Evolutionary conservation across 2,888 invertebrate species (phyloP), one percentile per base, ranked within the genome.

Genomic region (Acanthosepion pharaonis): DNA sequence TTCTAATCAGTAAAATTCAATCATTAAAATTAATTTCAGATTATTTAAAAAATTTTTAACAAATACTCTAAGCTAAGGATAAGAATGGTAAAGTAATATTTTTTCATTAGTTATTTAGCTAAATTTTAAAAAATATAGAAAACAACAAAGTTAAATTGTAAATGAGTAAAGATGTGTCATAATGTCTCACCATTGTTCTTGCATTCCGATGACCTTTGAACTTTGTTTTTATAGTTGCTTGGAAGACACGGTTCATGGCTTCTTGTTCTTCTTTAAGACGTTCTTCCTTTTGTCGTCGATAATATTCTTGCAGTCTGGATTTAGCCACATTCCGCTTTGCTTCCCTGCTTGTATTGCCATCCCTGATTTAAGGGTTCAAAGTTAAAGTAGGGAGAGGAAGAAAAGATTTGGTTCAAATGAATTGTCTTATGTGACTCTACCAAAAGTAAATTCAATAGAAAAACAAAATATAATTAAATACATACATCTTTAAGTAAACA

Each of bases 151-250:
- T 55, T 78, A 3, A 78, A 78, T 78, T 28, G 18, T 28, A 78
- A 78, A 78, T 78, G 9, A 6, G 18, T 20, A 55, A 55, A n/a
- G 8, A n/a, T 9, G 33, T 15, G n/a, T 5, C n/a, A 3, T 23
- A 9, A n/a, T 78, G 33, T 78, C 95, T 95, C 95, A 97, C 98
- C 97, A 98, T 97, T 23, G 98, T 98, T 94, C 98, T 96, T 28
- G 98, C 98, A 97, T 99, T 99, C 94, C 99, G 98, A 97, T 99
- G 99, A 3, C 99, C 99, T 94, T 98, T 98, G 97, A 98, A 99
- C 96, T 98, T 98, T 97, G 98, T 98, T 96, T 98, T 98, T 95
- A 98, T 98, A 95, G 96, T 94, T 11, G 97, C 97, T 94, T 96
- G 96, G 93, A 96, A 96, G 42, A 97, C 96, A 94, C 96, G 96